These are phyloP conservation scores for Hypocryptadius cinnamomeus DNA, from an alignment of 2,113 vertebrate genomes.

Conservation along the genomic window DNA sequence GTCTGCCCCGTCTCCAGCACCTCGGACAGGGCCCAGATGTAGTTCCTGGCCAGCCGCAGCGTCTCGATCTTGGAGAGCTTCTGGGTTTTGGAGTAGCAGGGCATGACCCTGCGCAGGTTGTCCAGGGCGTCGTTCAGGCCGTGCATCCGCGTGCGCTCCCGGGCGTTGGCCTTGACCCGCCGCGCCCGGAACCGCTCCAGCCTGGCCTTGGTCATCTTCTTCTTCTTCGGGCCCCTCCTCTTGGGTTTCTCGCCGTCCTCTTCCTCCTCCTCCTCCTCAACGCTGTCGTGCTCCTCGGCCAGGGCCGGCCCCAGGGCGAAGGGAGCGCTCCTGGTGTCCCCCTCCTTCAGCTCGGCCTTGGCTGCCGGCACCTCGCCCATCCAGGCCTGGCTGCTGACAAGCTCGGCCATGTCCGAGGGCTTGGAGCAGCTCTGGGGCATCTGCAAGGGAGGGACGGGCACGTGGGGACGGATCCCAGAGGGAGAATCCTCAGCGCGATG, in stretches of 20 bases:
- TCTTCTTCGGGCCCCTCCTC: constrained; percentile 94
- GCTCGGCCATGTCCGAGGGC: constrained; percentile 75
- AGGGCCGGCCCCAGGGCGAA: constrained; percentile 71
- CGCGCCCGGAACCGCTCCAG: constrained; percentile 87
- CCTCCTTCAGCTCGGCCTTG: constrained; percentile 78
- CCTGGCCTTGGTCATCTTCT: constrained; percentile 97
- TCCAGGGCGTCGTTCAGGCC: constrained; percentile 94
- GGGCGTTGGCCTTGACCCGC: constrained; percentile 89
- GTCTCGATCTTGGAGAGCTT: constrained; percentile 98
- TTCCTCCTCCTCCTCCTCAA: constrained; percentile 63
- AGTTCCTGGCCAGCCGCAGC: constrained; percentile 88
- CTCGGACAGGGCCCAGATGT: constrained; percentile 97
- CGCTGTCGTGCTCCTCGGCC: constrained; percentile 74
- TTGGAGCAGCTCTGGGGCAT: constrained; percentile 81
- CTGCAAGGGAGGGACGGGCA: constrained; percentile 52
- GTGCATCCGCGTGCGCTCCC: constrained; percentile 92
- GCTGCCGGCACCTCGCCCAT: constrained; percentile 74
- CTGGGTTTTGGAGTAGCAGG: constrained; percentile 97
- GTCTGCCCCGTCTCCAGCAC: constrained; percentile 89
- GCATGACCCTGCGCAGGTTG: constrained; percentile 89
- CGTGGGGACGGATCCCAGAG: accelerated
- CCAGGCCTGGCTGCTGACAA: constrained; percentile 80
- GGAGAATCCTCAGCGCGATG: accelerated
- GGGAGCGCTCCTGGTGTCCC: constrained; percentile 61
- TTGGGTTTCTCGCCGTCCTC: constrained; percentile 80